Evolutionary conservation across 2,113 vertebrate species (phyloP), one percentile per base, ranked within the genome.

Genomic region (Lagopus leucura): DNA sequence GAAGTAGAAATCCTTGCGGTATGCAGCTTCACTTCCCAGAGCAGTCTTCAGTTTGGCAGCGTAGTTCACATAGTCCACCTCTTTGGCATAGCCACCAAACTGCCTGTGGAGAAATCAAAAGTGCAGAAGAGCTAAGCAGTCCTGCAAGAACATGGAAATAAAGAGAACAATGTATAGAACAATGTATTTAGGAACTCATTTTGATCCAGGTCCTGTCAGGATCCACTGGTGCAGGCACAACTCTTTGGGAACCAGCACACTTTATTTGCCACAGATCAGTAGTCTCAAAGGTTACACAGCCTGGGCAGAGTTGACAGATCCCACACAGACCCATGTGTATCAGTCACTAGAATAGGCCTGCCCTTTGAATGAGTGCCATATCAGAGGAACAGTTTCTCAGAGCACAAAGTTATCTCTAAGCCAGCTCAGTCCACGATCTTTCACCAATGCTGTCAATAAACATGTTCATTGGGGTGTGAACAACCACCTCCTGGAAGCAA

Each of bases 71-170:
- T 98, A 99, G 93, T 99, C 98, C 0, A 34, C 95, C 93, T 99
- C 99, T 48, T 98, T 99, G 19, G 99, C 98, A 13, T 98, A 99
- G 61, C 99, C 99, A n/a, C 98, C 98, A 54, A 99, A 99, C 93
- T 99, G 98, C 95, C 99, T 99, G 97, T 60, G 87, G 89, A 47
- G 76, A 83, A 89, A 87, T 24, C 71, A 63, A 69, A 86, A 15
- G 47, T 2, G 32, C 7, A 85, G 19, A 52, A 57, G 22, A 45
- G n/a, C 36, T 88, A 38, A 87, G 54, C 45, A 70, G 34, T 18
- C 38, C 64, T 64, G 45, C 78, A 73, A 57, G 47, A 75, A 30
- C 43, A 74, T 22, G 19, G 79, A 58, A 40, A 71, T 25, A 82
- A 11, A 11, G 27, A 79, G 34, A 77, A 67, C 11, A 67, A 66